Conservation (phyloP, 2,888 invertebrate genomes). For the Balanococcus diminutus region DNA sequence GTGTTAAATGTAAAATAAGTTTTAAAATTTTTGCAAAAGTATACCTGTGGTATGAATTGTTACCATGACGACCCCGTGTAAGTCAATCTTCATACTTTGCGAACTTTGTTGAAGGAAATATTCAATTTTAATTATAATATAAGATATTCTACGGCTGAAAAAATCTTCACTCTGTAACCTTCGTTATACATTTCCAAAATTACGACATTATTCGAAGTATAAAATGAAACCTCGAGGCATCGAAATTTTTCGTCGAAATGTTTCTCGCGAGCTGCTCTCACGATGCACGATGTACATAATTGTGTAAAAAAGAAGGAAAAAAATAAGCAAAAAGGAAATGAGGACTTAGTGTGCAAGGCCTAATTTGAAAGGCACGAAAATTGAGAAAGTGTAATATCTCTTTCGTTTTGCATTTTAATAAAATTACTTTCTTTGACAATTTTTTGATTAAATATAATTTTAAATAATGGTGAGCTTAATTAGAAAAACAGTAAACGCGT, state of each 20-base stretch:
- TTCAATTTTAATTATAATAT: slow-evolving; percentile 36
- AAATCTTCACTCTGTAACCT: not conserved
- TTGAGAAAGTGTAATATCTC: slow-evolving; percentile 19
- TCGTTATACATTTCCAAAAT: not conserved
- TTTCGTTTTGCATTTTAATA: slow-evolving; percentile 29
- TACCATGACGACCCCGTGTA: slow-evolving; percentile 27
- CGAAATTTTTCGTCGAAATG: not conserved
- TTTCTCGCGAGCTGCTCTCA: not conserved
- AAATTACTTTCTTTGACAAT: slow-evolving; percentile 38
- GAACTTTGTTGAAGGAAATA: not conserved
- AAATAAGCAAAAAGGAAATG: not conserved
- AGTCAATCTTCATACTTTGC: slow-evolving; percentile 20
- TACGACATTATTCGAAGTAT: not conserved
- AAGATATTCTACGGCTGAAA: slow-evolving; percentile 3
- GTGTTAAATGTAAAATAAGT: not conserved
- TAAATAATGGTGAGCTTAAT: slow-evolving; percentile 28
- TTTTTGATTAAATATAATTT: slow-evolving; percentile 36
- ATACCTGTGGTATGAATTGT: not conserved
- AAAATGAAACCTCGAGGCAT: not conserved
- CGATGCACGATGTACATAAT: not conserved
- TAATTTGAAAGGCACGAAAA: slow-evolving; percentile 1
- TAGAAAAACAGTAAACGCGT: slow-evolving; percentile 35
- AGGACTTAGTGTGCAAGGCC: not conserved
- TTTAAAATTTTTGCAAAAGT: not conserved
- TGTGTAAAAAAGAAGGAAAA: not conserved